Evolutionary conservation across 2,797 vertebrate species (phyloP), one percentile per base, ranked within the genome.

Genomic region (Megaceryle alcyon): DNA sequence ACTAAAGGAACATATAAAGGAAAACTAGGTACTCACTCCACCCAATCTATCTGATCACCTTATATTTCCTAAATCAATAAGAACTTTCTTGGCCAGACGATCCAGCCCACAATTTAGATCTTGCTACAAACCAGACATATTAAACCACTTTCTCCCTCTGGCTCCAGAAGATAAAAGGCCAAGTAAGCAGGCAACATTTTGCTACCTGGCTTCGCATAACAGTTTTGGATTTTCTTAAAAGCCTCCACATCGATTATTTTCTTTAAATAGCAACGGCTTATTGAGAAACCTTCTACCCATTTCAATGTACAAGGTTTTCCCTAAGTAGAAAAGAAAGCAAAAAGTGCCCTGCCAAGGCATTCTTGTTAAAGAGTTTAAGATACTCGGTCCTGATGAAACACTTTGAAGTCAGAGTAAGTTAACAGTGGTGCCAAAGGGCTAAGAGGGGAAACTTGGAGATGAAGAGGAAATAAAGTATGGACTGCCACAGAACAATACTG

Each of bases 191-290:
- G 85, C 70, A 94, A 83, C 53, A 14, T 92, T 92, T 91, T 86
- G 83, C 79, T 77, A 71, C 57, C 64, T 22, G 73, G 69, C 54
- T 91, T 95, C 80, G 37, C 15, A 16, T 92, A 97, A 95, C 80
- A 90, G 91, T 79, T 89, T 37, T 10, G 19, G 72, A 77, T 82
- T 91, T 80, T 68, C 83, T 92, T 95, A 97, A 96, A 95, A 97
- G 95, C 94, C 64, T 90, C 53, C 0, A 51, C 59, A 96, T 95
- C 6, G 80, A 95, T 97, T 92, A 37, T 54, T 73, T 86, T 19
- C 94, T 85, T 88, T 79, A 97, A 97, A 97, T 93, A 97, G 93
- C 86, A 83, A 31, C 2, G n/a, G 61, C 46, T 92, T 82, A 70
- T 59, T 69, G 91, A 94, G 91, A 82, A 90, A 46, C 60, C 26